phyloP scores from a whole-genome alignment of 2,113 vertebrate species.

The Hemicordylus capensis region DNA sequence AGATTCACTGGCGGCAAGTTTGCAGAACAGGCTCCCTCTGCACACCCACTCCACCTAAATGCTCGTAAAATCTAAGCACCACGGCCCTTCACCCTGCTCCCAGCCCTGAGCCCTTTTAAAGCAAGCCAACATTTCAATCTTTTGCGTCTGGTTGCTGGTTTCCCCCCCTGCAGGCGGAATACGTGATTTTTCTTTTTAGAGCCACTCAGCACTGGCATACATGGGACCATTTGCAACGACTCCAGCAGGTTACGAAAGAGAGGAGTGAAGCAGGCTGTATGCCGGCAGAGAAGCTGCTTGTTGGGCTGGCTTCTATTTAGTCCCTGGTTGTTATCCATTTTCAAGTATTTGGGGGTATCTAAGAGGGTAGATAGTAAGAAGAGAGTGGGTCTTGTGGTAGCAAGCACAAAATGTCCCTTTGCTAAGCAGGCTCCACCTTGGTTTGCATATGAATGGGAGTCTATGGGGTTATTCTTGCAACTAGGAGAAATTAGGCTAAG shows the following conservation, averaged over 20 bases:
- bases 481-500: too few species aligned
- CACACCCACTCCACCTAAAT: not conserved
- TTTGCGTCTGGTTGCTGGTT: not conserved
- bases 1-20: not conserved
- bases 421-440: too few species aligned
- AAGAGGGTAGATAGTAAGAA: too few species aligned
- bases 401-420: too few species aligned
- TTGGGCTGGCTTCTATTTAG: not conserved
- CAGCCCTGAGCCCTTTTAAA: not conserved
- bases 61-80: not conserved
- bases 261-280: too few species aligned
- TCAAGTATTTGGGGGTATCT: not conserved
- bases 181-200: not conserved
- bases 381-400: too few species aligned
- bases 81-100: not conserved
- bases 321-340: not conserved
- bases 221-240: accelerated
- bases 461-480: too few species aligned
- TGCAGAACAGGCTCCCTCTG: not conserved
- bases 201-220: not conserved
- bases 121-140: not conserved
- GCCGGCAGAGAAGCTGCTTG: not conserved
- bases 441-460: too few species aligned
- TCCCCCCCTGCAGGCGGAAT: not conserved
- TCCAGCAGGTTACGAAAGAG: too few species aligned